Evolutionary conservation across 1,140 invertebrate species (phyloP), one percentile per base, ranked within the genome.

Genomic region (Penaeus indicus): DNA sequence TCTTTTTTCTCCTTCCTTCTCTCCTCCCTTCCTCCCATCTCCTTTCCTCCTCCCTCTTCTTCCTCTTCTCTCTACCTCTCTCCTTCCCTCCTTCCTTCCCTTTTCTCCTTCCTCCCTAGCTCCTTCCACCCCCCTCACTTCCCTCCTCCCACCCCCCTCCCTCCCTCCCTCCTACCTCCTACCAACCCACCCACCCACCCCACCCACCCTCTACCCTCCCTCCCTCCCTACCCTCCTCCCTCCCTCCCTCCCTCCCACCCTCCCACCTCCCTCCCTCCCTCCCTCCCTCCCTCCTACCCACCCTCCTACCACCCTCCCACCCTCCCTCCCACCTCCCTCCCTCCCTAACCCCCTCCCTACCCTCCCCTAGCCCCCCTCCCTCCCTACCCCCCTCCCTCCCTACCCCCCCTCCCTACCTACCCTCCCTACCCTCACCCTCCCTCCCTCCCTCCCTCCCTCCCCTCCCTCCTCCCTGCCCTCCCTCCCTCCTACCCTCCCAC

Each of bases 111-210:
- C 60, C 67, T 62, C 38, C 27, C 63, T 64, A 1, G 1, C 62
- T 83, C 81, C 21, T n/a, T 64, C 81, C 27, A 60, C 47, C 25
- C 25, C 80, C 54, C 79, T 54, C 42, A n/a, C 79, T 54, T 42
- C 42, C 54, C 54, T 60, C 25, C 79, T 60, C 16, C 60, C 25
- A 22, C 47, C 60, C 25, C 47, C 60, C 54, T 81, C 54, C 62
- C 54, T 63, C 54, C 62, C 60, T 62, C 60, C 3, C 80, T n/a
- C 54, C 47, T 82, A n/a, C 62, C n/a, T 82, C 21, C 32, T 18
- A 60, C 11, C 27, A 19, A 11, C 4, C n/a, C 38, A n/a, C 18
- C 60, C 27, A 60, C 25, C 18, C 25, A 13, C 7, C 0, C 18
- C 54, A 11, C 4, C n/a, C 38, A n/a, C 19, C 60, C 27, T 81